A percentile compares a stretch with the other conserved stretches of the same genome.
Conservation (phyloP, 2,113 vertebrate species). For the Dasyornis broadbenti region DNA sequence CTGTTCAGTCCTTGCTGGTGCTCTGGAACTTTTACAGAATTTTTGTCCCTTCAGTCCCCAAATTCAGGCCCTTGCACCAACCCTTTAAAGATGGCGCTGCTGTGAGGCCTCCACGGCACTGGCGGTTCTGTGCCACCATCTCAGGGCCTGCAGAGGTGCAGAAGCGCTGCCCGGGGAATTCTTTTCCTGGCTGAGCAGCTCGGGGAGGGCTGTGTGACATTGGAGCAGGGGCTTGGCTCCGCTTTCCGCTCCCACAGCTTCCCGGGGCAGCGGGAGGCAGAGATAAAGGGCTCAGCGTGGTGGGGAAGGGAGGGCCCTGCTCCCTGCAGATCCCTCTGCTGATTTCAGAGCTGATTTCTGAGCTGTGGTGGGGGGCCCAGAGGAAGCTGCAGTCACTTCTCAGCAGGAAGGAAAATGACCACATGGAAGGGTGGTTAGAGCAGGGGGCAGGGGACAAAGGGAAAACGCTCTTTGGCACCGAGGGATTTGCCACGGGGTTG, state of each 20-base stretch:
- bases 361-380: constrained; percentile 13
- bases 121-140: background rate
- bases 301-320: constrained; percentile 57
- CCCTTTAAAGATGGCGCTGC: background rate
- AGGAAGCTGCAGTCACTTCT: constrained; percentile 46
- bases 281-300: constrained; percentile 48
- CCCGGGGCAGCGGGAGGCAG: background rate
- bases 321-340: background rate
- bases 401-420: constrained; percentile 75
- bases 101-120: background rate
- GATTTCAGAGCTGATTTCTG: background rate
- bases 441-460: constrained; percentile 19
- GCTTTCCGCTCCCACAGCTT: background rate
- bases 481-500: background rate
- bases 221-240: background rate
- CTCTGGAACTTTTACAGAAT: background rate
- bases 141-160: background rate
- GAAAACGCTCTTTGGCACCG: background rate
- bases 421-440: constrained; percentile 41
- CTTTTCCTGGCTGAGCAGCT: background rate
- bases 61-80: background rate
- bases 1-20: background rate
- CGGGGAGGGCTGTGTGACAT: background rate
- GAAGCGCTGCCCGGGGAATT: background rate
- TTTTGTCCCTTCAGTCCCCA: background rate